Percentiles rank a stretch among this genome's conserved stretches.
Evolutionary conservation across 1,140 invertebrate species (phyloP).

Genomic region (Bursaphelenchus mucronatus): DNA sequence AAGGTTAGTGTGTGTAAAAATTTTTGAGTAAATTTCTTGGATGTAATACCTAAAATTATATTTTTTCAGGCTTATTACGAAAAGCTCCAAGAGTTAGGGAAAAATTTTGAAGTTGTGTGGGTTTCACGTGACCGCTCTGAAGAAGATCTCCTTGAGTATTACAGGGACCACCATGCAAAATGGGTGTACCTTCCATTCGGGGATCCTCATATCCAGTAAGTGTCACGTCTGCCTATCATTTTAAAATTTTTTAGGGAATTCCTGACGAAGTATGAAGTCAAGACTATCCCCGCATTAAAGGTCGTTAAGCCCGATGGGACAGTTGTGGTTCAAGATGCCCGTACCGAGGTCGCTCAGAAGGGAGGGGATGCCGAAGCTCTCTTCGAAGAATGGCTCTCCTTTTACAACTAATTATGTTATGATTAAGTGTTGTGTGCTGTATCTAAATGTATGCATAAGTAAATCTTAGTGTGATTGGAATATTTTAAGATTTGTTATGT

Average conservation of each 20-base stretch:
- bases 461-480: too few relatives aligned
- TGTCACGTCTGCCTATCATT: background rate
- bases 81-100: constrained; percentile 44
- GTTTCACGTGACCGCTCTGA: constrained; percentile 47
- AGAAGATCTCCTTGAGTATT: constrained; percentile 49
- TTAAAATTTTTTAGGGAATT: constrained; percentile 43
- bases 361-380: constrained; percentile 27
- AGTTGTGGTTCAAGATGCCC: constrained; percentile 56
- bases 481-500: too few relatives aligned
- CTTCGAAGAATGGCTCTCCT: constrained; percentile 48
- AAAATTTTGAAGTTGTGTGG: constrained; percentile 56
- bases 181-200: constrained; percentile 48
- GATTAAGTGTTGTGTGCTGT: too few relatives aligned
- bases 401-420: constrained; percentile 28
- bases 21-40: background rate
- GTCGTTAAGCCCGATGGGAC: constrained; percentile 57
- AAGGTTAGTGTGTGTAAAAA: constrained; percentile 37
- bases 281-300: constrained; percentile 55
- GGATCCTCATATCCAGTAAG: constrained; percentile 47
- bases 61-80: constrained; percentile 56
- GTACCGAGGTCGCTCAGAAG: constrained; percentile 49
- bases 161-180: constrained; percentile 47
- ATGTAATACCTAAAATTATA: background rate
- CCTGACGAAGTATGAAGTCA: constrained; percentile 53
- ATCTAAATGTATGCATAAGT: too few relatives aligned